Percentiles rank a stretch among this genome's conserved stretches.
phyloP scores from a whole-genome alignment of 2,113 vertebrate genomes.

The Alethe castanea region DNA sequence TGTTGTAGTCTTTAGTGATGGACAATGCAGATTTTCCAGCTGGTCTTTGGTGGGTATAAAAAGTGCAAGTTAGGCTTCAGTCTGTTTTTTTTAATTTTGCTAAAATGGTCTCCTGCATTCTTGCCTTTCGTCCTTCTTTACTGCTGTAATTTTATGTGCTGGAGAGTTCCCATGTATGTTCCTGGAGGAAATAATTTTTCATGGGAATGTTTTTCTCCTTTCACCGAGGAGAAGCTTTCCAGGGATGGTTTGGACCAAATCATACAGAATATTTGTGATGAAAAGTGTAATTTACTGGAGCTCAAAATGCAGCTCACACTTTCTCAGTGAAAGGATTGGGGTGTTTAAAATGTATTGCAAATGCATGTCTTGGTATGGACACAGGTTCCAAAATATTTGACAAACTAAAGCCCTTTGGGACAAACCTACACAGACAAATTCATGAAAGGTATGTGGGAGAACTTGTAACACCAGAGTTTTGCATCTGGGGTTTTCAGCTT shows the following conservation, averaged over 20 bases:
- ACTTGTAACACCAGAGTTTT: not conserved
- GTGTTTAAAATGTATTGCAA: not conserved
- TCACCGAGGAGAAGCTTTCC: not conserved
- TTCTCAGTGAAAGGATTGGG: not conserved
- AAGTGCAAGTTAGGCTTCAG: not conserved
- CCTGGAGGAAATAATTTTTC: slow-evolving; percentile 45
- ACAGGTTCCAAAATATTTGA: not conserved
- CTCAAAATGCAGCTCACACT: not conserved
- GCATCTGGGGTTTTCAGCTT: not conserved
- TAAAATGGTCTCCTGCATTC: not conserved
- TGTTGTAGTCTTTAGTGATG: not conserved
- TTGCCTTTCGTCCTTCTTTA: not conserved
- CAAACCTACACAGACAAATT: not conserved
- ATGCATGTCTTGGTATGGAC: not conserved
- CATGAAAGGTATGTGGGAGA: not conserved
- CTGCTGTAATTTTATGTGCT: not conserved
- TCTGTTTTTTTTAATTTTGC: not conserved
- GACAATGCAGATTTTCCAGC: not conserved
- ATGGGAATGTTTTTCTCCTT: slow-evolving; percentile 19
- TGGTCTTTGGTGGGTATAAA: not conserved
- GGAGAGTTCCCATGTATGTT: slow-evolving; percentile 17
- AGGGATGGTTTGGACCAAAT: slow-evolving; percentile 28
- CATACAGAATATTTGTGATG: not conserved
- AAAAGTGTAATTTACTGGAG: not conserved
- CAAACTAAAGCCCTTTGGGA: not conserved